Conservation (phyloP, 2,113 vertebrate species). For the Lipophrys pholis region DNA sequence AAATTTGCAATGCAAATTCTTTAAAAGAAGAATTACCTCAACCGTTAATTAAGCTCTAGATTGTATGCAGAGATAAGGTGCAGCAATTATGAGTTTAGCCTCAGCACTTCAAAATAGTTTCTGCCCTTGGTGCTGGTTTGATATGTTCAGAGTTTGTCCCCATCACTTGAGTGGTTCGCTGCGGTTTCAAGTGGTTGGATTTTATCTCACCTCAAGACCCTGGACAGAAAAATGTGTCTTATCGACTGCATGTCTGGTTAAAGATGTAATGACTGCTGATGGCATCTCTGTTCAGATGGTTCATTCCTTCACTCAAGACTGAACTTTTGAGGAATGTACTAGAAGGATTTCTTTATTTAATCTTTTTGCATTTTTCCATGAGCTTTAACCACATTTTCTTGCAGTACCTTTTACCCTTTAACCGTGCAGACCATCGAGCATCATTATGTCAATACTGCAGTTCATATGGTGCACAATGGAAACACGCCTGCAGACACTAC, state of each 20-base stretch:
- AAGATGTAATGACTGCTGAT: no score
- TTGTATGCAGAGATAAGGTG: not conserved
- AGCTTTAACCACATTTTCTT: no score
- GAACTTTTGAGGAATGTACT: no score
- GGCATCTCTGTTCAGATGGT: not conserved
- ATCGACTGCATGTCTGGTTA: no score
- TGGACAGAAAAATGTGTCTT: no score
- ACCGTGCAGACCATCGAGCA: not conserved
- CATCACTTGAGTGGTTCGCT: not conserved
- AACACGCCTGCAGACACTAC: not conserved
- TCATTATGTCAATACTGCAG: not conserved
- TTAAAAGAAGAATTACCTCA: not conserved
- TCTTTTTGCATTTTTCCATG: no score
- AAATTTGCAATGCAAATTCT: not conserved
- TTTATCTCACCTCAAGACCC: no score
- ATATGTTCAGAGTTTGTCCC: not conserved
- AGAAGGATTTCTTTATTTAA: no score
- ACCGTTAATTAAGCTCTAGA: constrained; percentile 5
- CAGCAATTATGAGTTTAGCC: not conserved
- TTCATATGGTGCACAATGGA: not conserved
- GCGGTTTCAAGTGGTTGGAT: no score
- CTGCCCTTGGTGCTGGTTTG: not conserved
- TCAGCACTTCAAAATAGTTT: not conserved
- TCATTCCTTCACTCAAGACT: no score
- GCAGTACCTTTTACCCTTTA: no score